A percentile compares a stretch with the other conserved stretches of the same genome.
Conservation (phyloP, 53 echinoderm and acorn worm genomes). For the Zoroaster sp. region DNA sequence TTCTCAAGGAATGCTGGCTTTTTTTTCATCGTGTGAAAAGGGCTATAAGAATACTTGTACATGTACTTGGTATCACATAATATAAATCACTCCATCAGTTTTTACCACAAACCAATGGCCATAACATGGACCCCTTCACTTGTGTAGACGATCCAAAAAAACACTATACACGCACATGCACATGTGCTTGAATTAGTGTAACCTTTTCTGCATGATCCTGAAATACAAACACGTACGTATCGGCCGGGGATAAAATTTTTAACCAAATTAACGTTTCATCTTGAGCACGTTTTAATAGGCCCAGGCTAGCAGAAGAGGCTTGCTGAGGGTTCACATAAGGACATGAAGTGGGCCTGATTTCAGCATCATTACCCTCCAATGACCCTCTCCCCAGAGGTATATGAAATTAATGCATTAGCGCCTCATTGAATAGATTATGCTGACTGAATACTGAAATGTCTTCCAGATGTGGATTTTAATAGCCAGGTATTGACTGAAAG, state of each 20-base stretch:
- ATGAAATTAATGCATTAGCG: not conserved
- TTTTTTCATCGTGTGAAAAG: too few species aligned
- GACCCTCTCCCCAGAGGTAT: not conserved
- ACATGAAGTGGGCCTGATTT: not conserved
- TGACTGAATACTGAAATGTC: not conserved
- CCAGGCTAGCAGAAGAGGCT: not conserved
- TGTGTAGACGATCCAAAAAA: too few species aligned
- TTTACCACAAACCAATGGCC: too few species aligned
- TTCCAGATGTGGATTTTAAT: not conserved
- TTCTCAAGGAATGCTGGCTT: too few species aligned
- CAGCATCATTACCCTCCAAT: not conserved
- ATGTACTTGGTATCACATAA: too few species aligned
- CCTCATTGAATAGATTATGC: not conserved
- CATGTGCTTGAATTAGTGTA: too few species aligned
- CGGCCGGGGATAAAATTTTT: not conserved
- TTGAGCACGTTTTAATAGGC: not conserved
- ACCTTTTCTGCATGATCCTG: too few species aligned
- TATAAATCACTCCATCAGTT: too few species aligned
- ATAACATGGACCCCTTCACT: too few species aligned
- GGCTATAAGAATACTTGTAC: too few species aligned
- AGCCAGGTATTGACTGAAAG: not conserved
- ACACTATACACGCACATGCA: too few species aligned
- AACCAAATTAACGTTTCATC: not conserved
- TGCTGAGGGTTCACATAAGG: not conserved
- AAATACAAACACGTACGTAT: not conserved